phyloP scores from a whole-genome alignment of 2,888 invertebrate genomes.

The Cantharis lateralis region DNA sequence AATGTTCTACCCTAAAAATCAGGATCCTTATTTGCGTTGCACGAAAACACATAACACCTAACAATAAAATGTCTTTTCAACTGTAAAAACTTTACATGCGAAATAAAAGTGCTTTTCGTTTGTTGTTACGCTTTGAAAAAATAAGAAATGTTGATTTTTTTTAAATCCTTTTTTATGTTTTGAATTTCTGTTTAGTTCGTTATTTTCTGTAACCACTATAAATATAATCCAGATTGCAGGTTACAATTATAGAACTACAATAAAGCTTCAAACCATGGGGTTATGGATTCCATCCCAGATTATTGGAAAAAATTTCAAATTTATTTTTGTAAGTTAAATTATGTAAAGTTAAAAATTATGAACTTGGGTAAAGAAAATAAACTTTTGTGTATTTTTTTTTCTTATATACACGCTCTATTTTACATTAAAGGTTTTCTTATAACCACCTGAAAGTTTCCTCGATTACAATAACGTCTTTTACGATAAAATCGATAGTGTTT shows the following conservation, averaged over 20 bases:
- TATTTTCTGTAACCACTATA: not conserved
- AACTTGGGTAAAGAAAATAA: no score
- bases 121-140: not conserved
- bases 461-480: not conserved
- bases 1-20: not conserved
- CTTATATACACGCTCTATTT: not conserved
- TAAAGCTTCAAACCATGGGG: no score
- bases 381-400: no score
- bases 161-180: not conserved
- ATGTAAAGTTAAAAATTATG: no score
- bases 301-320: no score
- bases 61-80: not conserved
- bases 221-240: not conserved
- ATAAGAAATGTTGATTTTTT: not conserved
- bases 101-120: not conserved
- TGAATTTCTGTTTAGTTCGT: not conserved
- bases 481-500: not conserved
- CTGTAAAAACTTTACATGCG: not conserved
- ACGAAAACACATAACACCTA: not conserved
- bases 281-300: no score
- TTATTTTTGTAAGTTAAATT: no score
- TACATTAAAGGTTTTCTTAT: not conserved
- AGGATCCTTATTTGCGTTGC: not conserved
- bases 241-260: no score
- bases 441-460: not conserved